These are phyloP conservation scores for Chionis minor DNA, from an alignment of 2,113 vertebrate genomes.

Conservation along the genomic window DNA sequence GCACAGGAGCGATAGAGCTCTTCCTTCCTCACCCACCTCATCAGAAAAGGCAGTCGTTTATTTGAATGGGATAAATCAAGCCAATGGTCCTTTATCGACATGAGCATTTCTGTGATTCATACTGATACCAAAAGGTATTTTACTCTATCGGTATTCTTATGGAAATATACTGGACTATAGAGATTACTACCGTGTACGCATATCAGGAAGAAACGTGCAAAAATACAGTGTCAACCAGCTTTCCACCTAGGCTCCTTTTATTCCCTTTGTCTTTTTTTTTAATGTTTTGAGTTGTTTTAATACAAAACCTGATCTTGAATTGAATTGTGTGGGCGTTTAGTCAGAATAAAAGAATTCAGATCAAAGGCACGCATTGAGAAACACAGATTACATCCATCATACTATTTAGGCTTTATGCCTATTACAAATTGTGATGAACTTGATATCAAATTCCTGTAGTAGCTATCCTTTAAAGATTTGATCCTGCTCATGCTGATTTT, in stretches of 20 bases:
- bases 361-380: background rate
- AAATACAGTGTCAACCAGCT: background rate
- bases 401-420: background rate
- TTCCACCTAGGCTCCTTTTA: background rate
- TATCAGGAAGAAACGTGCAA: background rate
- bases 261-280: background rate
- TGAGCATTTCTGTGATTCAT: background rate
- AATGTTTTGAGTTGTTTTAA: background rate
- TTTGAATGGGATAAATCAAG: background rate
- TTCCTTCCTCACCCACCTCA: background rate
- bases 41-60: background rate
- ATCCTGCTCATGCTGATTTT: background rate
- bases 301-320: background rate
- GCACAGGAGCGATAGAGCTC: background rate
- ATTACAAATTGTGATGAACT: background rate
- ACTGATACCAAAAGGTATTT: background rate
- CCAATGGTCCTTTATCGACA: background rate
- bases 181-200: background rate
- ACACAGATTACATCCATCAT: background rate
- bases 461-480: background rate
- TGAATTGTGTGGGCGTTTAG: background rate
- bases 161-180: background rate
- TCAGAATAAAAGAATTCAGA: background rate
- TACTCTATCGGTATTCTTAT: background rate
- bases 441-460: background rate